Conservation (phyloP, 2,888 invertebrate species). For the Philonicus albiceps region DNA sequence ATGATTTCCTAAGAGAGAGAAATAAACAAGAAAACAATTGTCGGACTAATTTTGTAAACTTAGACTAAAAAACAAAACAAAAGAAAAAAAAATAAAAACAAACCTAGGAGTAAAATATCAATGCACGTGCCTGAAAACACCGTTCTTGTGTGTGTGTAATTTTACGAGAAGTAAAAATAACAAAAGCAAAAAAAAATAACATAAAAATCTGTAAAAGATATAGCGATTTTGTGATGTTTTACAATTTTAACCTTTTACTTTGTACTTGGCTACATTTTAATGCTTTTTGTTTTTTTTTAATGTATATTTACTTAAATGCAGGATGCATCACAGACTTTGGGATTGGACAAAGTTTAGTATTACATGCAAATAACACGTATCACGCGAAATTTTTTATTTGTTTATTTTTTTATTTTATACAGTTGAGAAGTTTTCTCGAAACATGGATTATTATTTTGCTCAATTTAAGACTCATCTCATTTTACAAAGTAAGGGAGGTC, state of each 20-base stretch:
- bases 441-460: background rate
- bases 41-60: slow-evolving; percentile 36
- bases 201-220: background rate
- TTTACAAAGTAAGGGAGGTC: background rate
- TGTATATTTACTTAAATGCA: background rate
- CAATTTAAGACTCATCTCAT: background rate
- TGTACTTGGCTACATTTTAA: background rate
- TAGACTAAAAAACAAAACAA: background rate
- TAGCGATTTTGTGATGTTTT: slow-evolving; percentile 26
- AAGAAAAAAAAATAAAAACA: background rate
- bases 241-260: slow-evolving; percentile 6
- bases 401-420: background rate
- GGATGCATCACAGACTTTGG: background rate
- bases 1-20: slow-evolving; percentile 22
- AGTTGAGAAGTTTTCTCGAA: background rate
- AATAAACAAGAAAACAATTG: background rate
- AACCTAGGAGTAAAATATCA: slow-evolving; percentile 40
- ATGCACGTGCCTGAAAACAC: slow-evolving; percentile 47
- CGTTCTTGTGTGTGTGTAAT: slow-evolving; percentile 42
- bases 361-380: background rate
- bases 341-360: background rate
- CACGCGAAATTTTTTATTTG: background rate
- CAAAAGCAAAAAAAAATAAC: background rate
- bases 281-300: background rate
- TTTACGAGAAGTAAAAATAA: slow-evolving; percentile 15